Conservation (phyloP, 2,888 invertebrate genomes). For the Galerucella nymphaeae region DNA sequence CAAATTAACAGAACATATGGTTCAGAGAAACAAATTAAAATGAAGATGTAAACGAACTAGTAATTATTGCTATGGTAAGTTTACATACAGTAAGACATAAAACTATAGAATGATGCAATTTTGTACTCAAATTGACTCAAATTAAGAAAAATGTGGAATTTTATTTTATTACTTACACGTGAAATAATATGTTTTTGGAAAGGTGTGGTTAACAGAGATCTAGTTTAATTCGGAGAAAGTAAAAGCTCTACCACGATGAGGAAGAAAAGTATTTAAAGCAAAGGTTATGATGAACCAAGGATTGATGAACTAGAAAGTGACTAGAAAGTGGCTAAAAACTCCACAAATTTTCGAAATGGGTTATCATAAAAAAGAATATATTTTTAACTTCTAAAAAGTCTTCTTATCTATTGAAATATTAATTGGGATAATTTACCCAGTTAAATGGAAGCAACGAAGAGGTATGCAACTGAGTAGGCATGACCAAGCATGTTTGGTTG, state of each 20-base stretch:
- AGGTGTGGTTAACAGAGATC: slow-evolving; percentile 1
- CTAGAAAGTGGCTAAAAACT: neutral
- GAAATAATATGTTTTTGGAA: neutral
- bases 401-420: neutral
- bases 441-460: no score
- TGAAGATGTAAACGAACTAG: neutral
- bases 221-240: slow-evolving; percentile 1
- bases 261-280: no score
- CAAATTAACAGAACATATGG: neutral
- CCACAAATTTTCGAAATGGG: neutral
- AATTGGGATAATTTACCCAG: neutral
- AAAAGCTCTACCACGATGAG: neutral
- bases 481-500: no score
- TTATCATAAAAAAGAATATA: neutral
- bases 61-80: neutral
- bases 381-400: neutral
- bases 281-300: no score
- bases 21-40: neutral
- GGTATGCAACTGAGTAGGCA: no score
- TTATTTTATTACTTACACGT: neutral
- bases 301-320: no score
- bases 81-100: no score
- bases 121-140: neutral
- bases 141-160: neutral
- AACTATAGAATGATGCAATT: slow-evolving; percentile 15